A percentile compares a stretch with the other conserved stretches of the same genome.
phyloP scores from a whole-genome alignment of 2,797 vertebrate genomes.

The Gobionotothen gibberifrons region DNA sequence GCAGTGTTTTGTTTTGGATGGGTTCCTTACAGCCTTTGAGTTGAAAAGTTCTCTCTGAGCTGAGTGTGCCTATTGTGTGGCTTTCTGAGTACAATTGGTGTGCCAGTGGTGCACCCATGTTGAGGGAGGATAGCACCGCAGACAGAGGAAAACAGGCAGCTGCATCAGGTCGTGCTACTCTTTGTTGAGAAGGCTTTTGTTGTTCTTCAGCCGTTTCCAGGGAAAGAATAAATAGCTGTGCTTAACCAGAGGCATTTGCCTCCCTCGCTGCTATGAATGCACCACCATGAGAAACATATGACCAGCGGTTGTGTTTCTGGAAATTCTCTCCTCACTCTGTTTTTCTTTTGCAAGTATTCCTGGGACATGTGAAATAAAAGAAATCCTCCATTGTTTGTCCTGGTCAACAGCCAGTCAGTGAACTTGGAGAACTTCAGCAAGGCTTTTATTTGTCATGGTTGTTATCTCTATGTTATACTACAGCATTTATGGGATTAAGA shows the following conservation, averaged over 20 bases:
- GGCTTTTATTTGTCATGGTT: slow-evolving; percentile 27
- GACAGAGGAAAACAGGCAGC: slow-evolving; percentile 53
- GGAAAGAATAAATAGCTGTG: slow-evolving; percentile 78
- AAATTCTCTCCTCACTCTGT: slow-evolving; percentile 51
- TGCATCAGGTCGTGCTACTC: slow-evolving; percentile 62
- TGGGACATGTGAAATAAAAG: slow-evolving; percentile 58
- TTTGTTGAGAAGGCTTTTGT: slow-evolving; percentile 73
- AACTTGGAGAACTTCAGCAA: slow-evolving; percentile 13
- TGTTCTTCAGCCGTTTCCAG: slow-evolving; percentile 71
- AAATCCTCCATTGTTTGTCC: slow-evolving; percentile 31
- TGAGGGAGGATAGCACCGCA: slow-evolving; percentile 53
- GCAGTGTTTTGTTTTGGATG: slow-evolving; percentile 62
- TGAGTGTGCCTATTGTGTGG: slow-evolving; percentile 54
- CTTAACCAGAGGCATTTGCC: slow-evolving; percentile 78
- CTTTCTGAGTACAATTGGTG: slow-evolving; percentile 28
- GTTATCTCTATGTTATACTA: slow-evolving; percentile 25
- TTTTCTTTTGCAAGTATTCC: slow-evolving; percentile 44
- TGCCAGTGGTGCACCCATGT: slow-evolving; percentile 47
- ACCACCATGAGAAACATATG: slow-evolving; percentile 78
- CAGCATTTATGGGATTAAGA: slow-evolving; percentile 2
- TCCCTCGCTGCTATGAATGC: slow-evolving; percentile 66
- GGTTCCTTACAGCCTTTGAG: slow-evolving; percentile 47
- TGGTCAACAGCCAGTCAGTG: slow-evolving; percentile 4
- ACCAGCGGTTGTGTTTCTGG: slow-evolving; percentile 65
- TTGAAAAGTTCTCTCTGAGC: slow-evolving; percentile 67